Base-by-base conservation (phyloP, 1,140 invertebrate genomes). In the Meloidogyne floridensis region DNA sequence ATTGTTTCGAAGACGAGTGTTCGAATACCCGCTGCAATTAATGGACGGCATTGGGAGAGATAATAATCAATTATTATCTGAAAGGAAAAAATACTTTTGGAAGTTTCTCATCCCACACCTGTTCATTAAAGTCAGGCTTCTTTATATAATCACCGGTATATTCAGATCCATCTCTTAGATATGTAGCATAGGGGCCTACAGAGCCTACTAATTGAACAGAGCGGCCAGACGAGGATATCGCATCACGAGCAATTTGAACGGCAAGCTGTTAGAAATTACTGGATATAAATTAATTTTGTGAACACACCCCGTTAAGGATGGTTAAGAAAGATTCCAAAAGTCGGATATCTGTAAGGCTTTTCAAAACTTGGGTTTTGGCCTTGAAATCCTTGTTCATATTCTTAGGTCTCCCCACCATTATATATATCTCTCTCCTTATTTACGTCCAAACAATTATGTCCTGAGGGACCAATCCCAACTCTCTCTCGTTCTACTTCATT, bases 171-270 rank as follows among this genome's bases (percentile, higher is more conserved):
- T 97, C 95, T 86, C 94, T 93, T 4, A 96, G 91, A 83, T 93
- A 93, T 6, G 95, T 95, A 0, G 95, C 96, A 88, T 95, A 97
- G 0, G 96, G 95, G 0, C 96, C 95, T 65, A 96, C 93, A 0
- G 95, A 95, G 9, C 94, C 96, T 53, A 76, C 82, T 15, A 84
- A 69, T 32, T 65, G 18, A 32, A 80, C 75, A 43, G 82, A 32
- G 13, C 81, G 56, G 6, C 82, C 71, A 20, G 82, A 80, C 4
- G 80, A 80, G 75, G 90, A 86, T 69, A 84, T 91, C 81, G 93
- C 93, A 80, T 92, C 90, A 69, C 92, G 84, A 7, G 94, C 94
- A 6, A 95, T 90, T 54, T 92, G 80, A 0, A 94, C 94, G 20
- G 94, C 93, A 82, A 92, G 92, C 77, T 92, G 32, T 32, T 32